Conservation (phyloP, 2,113 vertebrate species). For the Phoxinus phoxinus region DNA sequence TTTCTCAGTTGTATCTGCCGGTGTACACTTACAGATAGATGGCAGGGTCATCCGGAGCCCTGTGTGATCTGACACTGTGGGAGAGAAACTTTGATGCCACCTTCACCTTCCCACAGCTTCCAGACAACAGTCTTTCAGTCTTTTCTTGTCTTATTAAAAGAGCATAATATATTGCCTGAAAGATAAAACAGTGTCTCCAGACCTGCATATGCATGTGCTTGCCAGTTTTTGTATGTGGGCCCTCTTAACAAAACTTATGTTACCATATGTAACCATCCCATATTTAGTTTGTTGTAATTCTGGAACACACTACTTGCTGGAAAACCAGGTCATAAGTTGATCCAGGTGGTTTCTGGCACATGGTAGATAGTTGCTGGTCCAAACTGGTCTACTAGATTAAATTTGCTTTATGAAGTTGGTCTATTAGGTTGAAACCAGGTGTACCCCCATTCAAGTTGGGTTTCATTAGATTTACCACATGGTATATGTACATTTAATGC, state of each 20-base stretch:
- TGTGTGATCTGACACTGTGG: constrained; percentile 35
- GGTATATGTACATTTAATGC: constrained; percentile 3
- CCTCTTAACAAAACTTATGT: background rate
- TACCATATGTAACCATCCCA: background rate
- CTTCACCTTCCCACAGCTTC: background rate
- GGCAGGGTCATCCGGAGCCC: background rate
- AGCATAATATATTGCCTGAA: constrained; percentile 25
- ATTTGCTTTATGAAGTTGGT: background rate
- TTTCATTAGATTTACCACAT: background rate
- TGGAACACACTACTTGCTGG: background rate
- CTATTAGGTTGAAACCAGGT: background rate
- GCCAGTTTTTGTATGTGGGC: background rate
- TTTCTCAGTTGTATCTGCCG: constrained; percentile 18
- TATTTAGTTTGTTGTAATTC: background rate
- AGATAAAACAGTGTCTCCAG: constrained; percentile 42
- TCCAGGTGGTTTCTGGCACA: background rate
- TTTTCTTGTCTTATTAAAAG: constrained; percentile 21
- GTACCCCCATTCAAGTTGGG: background rate
- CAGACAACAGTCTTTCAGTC: background rate
- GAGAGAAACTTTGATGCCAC: constrained; percentile 26
- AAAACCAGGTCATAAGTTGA: background rate
- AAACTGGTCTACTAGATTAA: background rate
- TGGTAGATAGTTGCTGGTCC: background rate
- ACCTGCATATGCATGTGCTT: background rate
- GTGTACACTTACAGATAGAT: constrained; percentile 36